Conservation (phyloP, 2,113 vertebrate species). For the Urocynchramus pylzowi region DNA sequence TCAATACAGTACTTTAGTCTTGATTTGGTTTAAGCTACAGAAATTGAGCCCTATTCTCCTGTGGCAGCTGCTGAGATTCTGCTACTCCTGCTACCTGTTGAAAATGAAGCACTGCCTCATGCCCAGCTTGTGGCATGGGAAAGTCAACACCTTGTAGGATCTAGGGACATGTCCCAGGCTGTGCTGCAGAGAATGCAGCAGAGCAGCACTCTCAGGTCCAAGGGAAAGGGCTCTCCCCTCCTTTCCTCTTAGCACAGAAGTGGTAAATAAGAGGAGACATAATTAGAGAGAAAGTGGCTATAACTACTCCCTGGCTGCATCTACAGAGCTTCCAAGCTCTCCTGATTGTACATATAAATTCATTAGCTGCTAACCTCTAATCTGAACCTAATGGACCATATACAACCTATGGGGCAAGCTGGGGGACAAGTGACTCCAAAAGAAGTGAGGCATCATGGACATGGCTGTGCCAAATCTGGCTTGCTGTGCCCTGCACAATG, state of each 20-base stretch:
- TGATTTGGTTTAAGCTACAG: background rate
- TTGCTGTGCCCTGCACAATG: background rate
- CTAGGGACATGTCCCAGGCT: background rate
- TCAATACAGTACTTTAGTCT: background rate
- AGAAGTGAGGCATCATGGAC: background rate
- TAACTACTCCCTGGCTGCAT: background rate
- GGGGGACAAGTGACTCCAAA: background rate
- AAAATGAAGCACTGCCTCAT: background rate
- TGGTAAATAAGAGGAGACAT: background rate
- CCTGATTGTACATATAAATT: background rate
- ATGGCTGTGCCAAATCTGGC: background rate
- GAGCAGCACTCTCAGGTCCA: background rate
- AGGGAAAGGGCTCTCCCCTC: background rate
- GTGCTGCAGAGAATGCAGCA: background rate
- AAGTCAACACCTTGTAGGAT: background rate
- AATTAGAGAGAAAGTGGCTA: background rate
- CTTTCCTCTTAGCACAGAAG: background rate
- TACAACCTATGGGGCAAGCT: fast-evolving
- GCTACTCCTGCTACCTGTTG: background rate
- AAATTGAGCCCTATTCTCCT: background rate
- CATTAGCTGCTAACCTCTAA: background rate
- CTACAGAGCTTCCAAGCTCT: background rate
- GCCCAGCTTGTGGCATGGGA: background rate
- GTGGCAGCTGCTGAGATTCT: background rate
- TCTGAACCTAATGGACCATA: background rate